Evolutionary conservation across 2,797 vertebrate species (phyloP), one percentile per base, ranked within the genome.

Genomic region (Psittacula derbiana): DNA sequence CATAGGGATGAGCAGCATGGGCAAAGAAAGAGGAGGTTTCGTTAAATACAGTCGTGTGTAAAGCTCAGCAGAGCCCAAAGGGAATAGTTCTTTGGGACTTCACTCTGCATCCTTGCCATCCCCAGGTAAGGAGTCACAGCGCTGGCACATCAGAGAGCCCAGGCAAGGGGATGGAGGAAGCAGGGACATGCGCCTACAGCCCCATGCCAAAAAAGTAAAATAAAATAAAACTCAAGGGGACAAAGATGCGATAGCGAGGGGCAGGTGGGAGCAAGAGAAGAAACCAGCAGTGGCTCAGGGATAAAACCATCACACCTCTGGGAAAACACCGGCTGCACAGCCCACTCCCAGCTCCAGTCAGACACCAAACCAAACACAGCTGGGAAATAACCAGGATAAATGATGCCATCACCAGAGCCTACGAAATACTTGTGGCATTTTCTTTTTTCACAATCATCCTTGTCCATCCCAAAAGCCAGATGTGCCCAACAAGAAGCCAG

Each of bases 401-500:
- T 0, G 3, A 11, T 44, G 18, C 24, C 55, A 11, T 13, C 3
- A 0, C 27, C 4, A 0, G 13, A 79, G 30, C 24, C 12, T 3
- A 31, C 53, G 19, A 91, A 90, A 79, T 62, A 88, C 15, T 69
- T 31, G 40, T 46, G 38, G 27, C 28, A 2, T 53, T 46, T 61
- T 40, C 41, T 50, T 23, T 8, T 28, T 11, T 16, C 12, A 0
- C 47, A 73, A 41, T 75, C 62, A 31, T 47, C 38, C 47, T 55
- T 11, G 12, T 84, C 65, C 52, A 69, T 38, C 79, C 81, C 11
- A 17, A 72, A 27, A 91, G 79, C 2, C 7, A 73, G 60, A 85
- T 24, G n/a, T 64, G 66, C 93, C 79, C 90, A 90, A 83, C 58
- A 78, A 94, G 86, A 70, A 93, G 50, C 49, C 80, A 83, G 67